Conservation (phyloP, 2,797 vertebrate genomes). For the Numenius phaeopus region DNA sequence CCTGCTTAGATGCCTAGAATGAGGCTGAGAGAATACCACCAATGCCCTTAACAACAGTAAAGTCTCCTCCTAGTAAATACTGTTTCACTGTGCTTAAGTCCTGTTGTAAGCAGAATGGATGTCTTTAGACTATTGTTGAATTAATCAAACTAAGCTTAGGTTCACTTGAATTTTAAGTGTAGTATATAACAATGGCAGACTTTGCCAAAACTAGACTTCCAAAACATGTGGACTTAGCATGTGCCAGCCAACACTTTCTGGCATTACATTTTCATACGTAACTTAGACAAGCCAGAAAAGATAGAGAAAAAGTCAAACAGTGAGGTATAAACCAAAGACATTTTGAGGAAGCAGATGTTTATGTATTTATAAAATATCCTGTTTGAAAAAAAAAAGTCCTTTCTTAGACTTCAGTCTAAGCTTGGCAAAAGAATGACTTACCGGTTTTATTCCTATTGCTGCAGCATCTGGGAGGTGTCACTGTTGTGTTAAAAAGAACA, state of each 20-base stretch:
- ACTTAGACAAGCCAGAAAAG: not conserved
- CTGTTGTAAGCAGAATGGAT: not conserved
- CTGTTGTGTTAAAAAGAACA: not conserved
- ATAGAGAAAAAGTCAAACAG: not conserved
- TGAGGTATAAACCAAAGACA: not conserved
- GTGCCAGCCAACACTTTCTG: not conserved
- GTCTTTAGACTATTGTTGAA: not conserved
- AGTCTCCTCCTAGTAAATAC: not conserved
- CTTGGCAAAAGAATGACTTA: not conserved
- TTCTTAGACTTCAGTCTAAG: not conserved
- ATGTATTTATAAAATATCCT: not conserved
- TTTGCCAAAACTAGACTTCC: not conserved
- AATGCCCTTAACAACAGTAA: not conserved
- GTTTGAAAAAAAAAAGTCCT: not conserved
- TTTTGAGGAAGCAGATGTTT: not conserved
- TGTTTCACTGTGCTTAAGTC: not conserved
- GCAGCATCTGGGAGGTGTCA: not conserved
- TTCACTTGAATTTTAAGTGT: not conserved
- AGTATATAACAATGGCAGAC: not conserved
- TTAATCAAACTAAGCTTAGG: not conserved
- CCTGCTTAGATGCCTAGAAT: not conserved
- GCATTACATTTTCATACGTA: not conserved
- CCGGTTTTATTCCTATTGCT: not conserved
- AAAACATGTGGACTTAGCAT: not conserved
- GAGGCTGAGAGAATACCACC: not conserved